Conservation (phyloP, 2,797 vertebrate species). For the Myotis planiceps region DNA sequence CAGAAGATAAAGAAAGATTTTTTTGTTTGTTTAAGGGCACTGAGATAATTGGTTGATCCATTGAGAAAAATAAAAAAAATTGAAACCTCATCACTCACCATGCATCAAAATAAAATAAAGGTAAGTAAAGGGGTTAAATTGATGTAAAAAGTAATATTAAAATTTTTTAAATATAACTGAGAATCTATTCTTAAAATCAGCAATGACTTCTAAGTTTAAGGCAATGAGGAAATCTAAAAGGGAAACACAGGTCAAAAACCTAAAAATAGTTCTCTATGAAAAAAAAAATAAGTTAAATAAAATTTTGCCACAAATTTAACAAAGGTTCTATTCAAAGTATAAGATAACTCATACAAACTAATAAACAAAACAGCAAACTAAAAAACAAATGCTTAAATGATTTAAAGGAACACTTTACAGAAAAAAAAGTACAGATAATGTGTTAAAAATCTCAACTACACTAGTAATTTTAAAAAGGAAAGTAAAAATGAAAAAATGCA, state of each 20-base stretch:
- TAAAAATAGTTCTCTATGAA: not conserved
- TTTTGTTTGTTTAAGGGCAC: not conserved
- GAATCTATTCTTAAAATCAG: not conserved
- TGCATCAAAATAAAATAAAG: constrained; percentile 41
- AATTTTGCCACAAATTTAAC: constrained; percentile 32
- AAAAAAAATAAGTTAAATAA: not conserved
- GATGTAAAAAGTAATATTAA: not conserved
- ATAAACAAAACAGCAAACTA: not conserved
- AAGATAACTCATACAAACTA: not conserved
- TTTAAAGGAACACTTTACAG: not conserved
- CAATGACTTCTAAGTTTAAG: constrained; percentile 18
- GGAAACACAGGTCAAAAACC: not conserved
- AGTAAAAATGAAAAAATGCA: not conserved
- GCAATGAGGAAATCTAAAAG: constrained; percentile 36
- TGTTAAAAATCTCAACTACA: not conserved
- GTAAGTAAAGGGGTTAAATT: not conserved
- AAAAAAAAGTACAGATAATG: not conserved
- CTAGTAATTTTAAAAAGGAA: constrained; percentile 32
- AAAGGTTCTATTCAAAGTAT: not conserved
- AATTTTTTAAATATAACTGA: not conserved
- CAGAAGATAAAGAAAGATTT: not conserved
- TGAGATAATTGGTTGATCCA: not conserved
- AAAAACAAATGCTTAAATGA: constrained; percentile 12
- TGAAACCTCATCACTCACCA: not conserved
- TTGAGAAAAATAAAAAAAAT: constrained; percentile 18